Percentiles rank a stretch among this genome's conserved stretches.
Conservation (phyloP, 2,888 invertebrate genomes). For the Aporophyla nigra region DNA sequence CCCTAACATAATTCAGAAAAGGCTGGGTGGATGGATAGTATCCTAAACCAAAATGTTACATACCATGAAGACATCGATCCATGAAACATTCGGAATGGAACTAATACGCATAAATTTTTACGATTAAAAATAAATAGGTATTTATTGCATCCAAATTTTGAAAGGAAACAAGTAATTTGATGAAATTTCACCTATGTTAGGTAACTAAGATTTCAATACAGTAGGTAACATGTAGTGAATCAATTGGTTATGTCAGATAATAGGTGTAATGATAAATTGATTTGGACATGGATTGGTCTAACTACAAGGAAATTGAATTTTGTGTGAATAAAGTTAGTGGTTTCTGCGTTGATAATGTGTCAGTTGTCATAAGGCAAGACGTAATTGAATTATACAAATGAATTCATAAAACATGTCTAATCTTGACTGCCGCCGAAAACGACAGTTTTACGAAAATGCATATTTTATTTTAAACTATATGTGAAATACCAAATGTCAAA, state of each 20-base stretch:
- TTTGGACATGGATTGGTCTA: constrained; percentile 28
- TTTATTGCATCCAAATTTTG: constrained; percentile 48
- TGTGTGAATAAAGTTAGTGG: not conserved
- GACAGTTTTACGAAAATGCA: not conserved
- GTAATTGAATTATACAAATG: not conserved
- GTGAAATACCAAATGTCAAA: not conserved
- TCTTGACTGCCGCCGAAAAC: not conserved
- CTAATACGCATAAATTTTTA: constrained; percentile 31
- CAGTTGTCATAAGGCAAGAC: not conserved
- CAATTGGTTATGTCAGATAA: constrained; percentile 59
- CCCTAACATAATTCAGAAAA: not conserved
- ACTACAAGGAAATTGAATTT: constrained; percentile 28
- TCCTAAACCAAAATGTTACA: not conserved
- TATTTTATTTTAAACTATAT: not conserved
- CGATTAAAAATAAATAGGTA: constrained; percentile 36
- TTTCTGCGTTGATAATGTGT: constrained; percentile 7
- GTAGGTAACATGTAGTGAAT: constrained; percentile 39
- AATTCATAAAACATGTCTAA: not conserved
- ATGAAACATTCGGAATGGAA: constrained; percentile 30
- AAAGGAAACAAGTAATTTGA: constrained; percentile 50
- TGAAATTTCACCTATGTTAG: constrained; percentile 55
- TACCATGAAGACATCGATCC: constrained; percentile 14
- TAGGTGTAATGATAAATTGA: constrained; percentile 46
- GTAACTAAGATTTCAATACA: constrained; percentile 59
- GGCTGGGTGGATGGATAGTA: not conserved